Evolutionary conservation across 2,888 invertebrate species (phyloP), one percentile per base, ranked within the genome.

Genomic region (Azorinus chamasolen): DNA sequence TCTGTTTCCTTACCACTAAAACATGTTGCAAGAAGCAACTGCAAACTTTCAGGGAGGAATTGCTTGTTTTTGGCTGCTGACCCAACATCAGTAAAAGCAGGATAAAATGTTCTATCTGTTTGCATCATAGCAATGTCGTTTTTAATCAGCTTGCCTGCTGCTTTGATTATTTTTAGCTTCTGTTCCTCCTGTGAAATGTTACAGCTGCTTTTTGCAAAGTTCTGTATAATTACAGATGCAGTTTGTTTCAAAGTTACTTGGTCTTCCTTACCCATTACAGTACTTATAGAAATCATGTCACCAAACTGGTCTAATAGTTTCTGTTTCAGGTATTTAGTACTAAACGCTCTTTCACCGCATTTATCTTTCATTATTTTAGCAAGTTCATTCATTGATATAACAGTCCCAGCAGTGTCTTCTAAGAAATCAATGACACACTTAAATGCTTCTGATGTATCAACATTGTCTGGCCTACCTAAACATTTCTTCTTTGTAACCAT

Each of bases 61-160:
- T 53, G 66, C n/a, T 57, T n/a, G n/a, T 16, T 25, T 3, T 54
- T 46, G 24, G 59, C 43, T 10, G 24, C 10, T 45, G 37, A 43
- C 37, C 24, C 22, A 24, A 65, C 61, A 54, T 64, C 64, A 41
- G 14, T 6, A 25, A 62, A 22, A 18, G 48, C 5, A 25, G 75
- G 75, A 46, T 75, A 75, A 6, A 45, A 2, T 25, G 43, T 48
- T 41, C 59, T 57, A 5, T 16, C 48, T n/a, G n/a, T 8, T 14
- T 39, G 4, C 10, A 83, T 22, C 25, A 22, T 14, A 64, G 75
- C 79, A 18, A 83, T 85, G 53, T 87, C 85, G 66, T 27, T 62
- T 57, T 68, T 78, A 10, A 86, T 84, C n/a, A 86, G 58, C 51
- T 82, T 71, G 43, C 80, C 84, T 22, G 84, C 84, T n/a, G 79